These are phyloP conservation scores for Ochropacha duplaris DNA, from an alignment of 2,888 invertebrate species.

Conservation along the genomic window DNA sequence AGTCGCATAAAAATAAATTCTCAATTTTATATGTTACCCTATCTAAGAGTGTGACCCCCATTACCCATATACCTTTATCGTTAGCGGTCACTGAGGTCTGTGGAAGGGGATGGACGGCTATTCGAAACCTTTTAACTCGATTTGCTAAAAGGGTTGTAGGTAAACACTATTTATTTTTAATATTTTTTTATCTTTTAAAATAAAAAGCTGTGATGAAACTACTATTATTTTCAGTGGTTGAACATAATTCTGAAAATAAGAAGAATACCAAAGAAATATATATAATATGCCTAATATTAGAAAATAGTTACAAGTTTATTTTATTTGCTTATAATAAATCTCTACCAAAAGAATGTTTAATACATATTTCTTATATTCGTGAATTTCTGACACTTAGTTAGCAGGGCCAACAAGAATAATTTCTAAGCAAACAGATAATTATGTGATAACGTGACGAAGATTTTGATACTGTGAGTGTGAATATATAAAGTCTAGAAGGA, in stretches of 20 bases:
- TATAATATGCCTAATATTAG: too few relatives aligned
- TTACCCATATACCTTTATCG: neutral
- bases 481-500: too few relatives aligned
- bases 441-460: too few relatives aligned
- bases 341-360: too few relatives aligned
- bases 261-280: neutral
- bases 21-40: neutral
- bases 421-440: too few relatives aligned
- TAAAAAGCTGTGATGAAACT: neutral
- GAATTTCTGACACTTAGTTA: too few relatives aligned
- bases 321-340: too few relatives aligned
- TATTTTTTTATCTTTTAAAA: neutral
- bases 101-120: neutral
- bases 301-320: too few relatives aligned
- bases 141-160: neutral
- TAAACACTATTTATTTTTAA: neutral
- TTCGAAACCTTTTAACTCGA: conserved; percentile 1
- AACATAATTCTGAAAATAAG: neutral
- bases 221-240: neutral
- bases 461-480: too few relatives aligned
- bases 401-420: too few relatives aligned
- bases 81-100: neutral
- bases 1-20: neutral
- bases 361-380: too few relatives aligned
- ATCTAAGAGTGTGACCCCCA: neutral